phyloP scores from a whole-genome alignment of 2,797 vertebrate species.

The Spea hammondii region DNA sequence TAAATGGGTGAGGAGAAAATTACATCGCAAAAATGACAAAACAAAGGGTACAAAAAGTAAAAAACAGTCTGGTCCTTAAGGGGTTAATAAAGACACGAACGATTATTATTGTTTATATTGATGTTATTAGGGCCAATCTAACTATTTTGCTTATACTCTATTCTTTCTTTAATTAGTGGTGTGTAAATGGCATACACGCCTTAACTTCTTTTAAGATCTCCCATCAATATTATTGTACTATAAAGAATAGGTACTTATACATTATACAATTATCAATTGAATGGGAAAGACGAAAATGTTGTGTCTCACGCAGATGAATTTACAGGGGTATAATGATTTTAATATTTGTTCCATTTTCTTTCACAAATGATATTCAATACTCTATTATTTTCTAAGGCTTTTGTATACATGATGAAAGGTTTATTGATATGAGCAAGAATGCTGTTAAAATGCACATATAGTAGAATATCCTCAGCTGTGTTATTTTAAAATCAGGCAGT shows the following conservation, averaged over 20 bases:
- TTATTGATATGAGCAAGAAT: constrained; percentile 2
- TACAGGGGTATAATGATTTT: constrained; percentile 21
- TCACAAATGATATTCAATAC: constrained; percentile 21
- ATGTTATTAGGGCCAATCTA: too few species aligned
- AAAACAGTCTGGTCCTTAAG: too few species aligned
- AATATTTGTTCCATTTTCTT: constrained; percentile 29
- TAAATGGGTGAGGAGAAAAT: too few species aligned
- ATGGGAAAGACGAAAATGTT: constrained; percentile 2
- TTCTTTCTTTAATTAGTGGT: too few species aligned
- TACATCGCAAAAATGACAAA: too few species aligned
- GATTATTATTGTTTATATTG: too few species aligned
- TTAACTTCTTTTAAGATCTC: background rate
- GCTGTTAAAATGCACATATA: background rate
- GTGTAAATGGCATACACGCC: background rate
- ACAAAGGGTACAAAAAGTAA: too few species aligned
- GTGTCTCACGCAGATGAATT: constrained; percentile 26
- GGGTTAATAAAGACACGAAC: background rate
- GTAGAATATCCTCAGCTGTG: background rate
- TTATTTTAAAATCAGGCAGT: background rate
- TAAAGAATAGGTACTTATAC: background rate
- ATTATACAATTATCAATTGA: constrained; percentile 12
- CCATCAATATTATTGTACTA: background rate
- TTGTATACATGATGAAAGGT: constrained; percentile 15
- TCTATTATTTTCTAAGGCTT: constrained; percentile 25
- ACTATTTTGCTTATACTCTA: too few species aligned